These are phyloP conservation scores for Yponomeuta evonymella DNA, from an alignment of 2,888 invertebrate species.

Conservation along the genomic window DNA sequence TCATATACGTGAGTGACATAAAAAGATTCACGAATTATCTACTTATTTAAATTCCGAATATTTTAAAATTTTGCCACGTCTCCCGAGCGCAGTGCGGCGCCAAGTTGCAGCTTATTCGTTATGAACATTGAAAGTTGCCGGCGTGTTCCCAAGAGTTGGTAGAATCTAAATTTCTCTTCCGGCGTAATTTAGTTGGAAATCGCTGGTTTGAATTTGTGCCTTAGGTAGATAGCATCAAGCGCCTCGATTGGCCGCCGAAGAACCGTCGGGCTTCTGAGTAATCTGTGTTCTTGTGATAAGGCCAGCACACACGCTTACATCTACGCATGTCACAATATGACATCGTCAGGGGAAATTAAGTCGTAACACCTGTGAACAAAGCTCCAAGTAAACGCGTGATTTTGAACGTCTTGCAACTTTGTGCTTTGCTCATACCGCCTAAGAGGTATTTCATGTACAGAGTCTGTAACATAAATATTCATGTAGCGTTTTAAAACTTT, in stretches of 20 bases:
- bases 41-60: slow-evolving; percentile 6
- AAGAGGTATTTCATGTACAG: neutral
- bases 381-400: neutral
- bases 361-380: neutral
- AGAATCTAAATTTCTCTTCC: slow-evolving; percentile 22
- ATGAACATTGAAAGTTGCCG: slow-evolving; percentile 18
- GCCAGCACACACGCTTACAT: neutral
- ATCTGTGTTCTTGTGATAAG: neutral
- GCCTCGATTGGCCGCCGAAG: neutral
- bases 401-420: neutral
- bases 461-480: neutral
- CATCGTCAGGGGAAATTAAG: neutral
- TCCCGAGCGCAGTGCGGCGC: slow-evolving; percentile 2
- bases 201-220: slow-evolving; percentile 1
- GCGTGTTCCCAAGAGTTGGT: slow-evolving; percentile 21
- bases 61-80: slow-evolving; percentile 13
- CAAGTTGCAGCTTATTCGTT: slow-evolving; percentile 14
- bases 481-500: neutral
- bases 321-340: neutral
- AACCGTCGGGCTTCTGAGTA: neutral
- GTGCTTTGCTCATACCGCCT: neutral
- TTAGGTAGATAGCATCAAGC: slow-evolving; percentile 3
- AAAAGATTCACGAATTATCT: slow-evolving; percentile 9
- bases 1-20: slow-evolving; percentile 14
- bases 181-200: slow-evolving; percentile 18